Evolutionary conservation across 2,113 vertebrate genomes (phyloP).

Genomic region (Setophaga coronata): DNA sequence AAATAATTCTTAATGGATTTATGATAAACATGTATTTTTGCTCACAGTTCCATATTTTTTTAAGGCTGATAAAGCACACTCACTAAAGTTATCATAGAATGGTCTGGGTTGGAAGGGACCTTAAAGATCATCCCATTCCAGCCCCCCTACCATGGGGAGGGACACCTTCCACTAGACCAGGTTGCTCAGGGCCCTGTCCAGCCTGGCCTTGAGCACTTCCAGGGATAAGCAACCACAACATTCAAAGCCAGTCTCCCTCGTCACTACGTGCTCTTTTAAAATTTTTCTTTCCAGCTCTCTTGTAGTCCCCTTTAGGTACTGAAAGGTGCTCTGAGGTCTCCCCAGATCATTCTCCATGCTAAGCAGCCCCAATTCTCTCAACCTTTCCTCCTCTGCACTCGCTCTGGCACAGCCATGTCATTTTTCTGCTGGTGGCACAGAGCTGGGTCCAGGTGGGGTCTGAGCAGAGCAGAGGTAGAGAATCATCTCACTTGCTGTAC

Average conservation of each 20-base stretch:
- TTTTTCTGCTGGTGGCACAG: not conserved
- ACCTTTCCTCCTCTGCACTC: not conserved
- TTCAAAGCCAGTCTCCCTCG: not conserved
- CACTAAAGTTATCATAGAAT: not conserved
- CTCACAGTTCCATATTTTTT: not conserved
- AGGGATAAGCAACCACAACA: not conserved
- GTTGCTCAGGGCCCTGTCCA: not conserved
- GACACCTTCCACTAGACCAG: not conserved
- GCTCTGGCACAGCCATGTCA: accelerated
- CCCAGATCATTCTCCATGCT: not conserved
- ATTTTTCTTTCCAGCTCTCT: not conserved
- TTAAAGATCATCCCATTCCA: not conserved
- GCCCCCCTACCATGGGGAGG: not conserved
- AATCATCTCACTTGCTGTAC: not conserved
- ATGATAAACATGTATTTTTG: not conserved
- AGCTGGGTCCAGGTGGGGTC: not conserved
- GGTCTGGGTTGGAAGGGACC: not conserved
- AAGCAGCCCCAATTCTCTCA: not conserved
- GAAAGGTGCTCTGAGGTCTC: not conserved
- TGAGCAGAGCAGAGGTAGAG: not conserved
- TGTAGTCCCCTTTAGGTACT: not conserved
- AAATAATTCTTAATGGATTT: not conserved
- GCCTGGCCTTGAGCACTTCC: not conserved
- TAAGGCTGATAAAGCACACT: not conserved
- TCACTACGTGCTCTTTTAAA: not conserved